Conservation (phyloP, 2,888 invertebrate species). For the Unio pictorum region DNA sequence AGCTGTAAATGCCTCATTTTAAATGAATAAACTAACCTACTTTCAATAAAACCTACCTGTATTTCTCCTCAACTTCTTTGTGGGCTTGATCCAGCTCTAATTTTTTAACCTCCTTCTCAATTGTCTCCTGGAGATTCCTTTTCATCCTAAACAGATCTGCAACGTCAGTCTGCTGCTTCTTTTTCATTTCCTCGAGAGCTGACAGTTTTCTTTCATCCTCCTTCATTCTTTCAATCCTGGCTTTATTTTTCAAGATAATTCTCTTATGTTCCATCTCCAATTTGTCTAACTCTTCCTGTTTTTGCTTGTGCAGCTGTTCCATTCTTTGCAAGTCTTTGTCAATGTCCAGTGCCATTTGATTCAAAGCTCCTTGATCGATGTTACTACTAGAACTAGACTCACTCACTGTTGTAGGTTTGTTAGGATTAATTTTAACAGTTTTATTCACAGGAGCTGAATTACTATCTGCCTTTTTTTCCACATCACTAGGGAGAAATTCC, state of each 20-base stretch:
- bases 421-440: no score
- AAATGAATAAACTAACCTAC: no score
- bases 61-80: slow-evolving; percentile 42
- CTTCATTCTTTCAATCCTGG: slow-evolving; percentile 73
- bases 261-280: slow-evolving; percentile 45
- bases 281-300: slow-evolving; percentile 34
- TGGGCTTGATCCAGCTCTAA: slow-evolving; percentile 27
- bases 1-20: no score
- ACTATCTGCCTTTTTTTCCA: slow-evolving; percentile 5
- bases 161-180: slow-evolving; percentile 57
- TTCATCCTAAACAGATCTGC: slow-evolving; percentile 58
- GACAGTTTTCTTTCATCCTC: slow-evolving; percentile 33
- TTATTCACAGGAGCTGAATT: slow-evolving; percentile 3
- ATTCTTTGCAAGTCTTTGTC: slow-evolving; percentile 37
- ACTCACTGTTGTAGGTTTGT: no score
- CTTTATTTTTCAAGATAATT: slow-evolving; percentile 63
- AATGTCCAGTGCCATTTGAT: slow-evolving; percentile 10
- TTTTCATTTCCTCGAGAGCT: slow-evolving; percentile 42
- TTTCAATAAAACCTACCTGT: slow-evolving; percentile 33
- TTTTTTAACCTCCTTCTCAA: slow-evolving; percentile 29
- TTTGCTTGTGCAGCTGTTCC: slow-evolving; percentile 30
- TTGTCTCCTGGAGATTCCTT: slow-evolving; percentile 51
- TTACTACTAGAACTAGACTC: no score
- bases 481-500: slow-evolving; percentile 5
- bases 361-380: no score